Base-by-base conservation (phyloP, 2,797 vertebrate genomes). In the Cuniculus paca region DNA sequence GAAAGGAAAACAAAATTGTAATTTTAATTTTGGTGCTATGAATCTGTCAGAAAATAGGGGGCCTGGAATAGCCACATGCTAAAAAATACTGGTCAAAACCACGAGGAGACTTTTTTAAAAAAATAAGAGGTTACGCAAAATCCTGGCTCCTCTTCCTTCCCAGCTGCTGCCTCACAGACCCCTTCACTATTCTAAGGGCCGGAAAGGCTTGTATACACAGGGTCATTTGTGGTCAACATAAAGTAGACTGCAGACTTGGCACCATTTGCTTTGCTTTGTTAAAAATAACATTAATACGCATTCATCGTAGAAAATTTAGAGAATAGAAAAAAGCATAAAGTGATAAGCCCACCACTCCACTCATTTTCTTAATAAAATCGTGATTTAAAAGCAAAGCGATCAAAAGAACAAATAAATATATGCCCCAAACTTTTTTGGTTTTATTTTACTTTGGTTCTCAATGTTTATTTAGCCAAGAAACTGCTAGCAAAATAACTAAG, bases 221-320 rank as follows among this genome's bases (percentile, higher is more conserved):
- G 94, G 68, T 96, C 90, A 96, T 95, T 97, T 97, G 96, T 94
- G 96, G 94, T 95, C 90, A 93, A 95, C 94, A 74, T 95, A 93
- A 95, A 96, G 92, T 94, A 96, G 97, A 93, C 90, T 63, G 65
- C 94, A 93, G 94, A 60, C 80, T 96, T 92, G 70, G 84, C 17
- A 77, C 80, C 70, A 80, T 70, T 97, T 88, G 58, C 58, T 96
- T 95, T 78, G 45, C 77, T 87, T 93, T 95, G 90, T 95, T 95
- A 97, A 97, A 97, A 97, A 97, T 93, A 97, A 85, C 90, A 91
- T 95, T 97, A 97, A 97, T 97, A 94, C 52, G 95, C 84, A 90
- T 93, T 87, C 90, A 89, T 45, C 82, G 77, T 28, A 93, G 72
- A 93, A 96, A 95, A 91, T 75, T 90, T 83, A 26, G 87, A 87